These are phyloP conservation scores for Caenorhabditis latens DNA, from an alignment of 1,140 invertebrate species.

Conservation along the genomic window DNA sequence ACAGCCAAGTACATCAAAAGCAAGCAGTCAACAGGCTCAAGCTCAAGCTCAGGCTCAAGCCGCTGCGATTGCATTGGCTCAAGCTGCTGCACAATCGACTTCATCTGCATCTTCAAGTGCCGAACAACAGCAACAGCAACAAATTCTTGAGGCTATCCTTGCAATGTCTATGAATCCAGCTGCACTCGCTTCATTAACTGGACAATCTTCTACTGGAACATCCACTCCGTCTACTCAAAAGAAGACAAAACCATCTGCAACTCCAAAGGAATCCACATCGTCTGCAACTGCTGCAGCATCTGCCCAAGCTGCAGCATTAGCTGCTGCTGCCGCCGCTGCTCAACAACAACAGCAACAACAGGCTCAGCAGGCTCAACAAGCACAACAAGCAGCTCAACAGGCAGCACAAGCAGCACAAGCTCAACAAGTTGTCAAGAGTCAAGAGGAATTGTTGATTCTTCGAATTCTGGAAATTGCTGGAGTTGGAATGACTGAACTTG, in stretches of 20 bases:
- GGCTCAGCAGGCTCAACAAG: neutral
- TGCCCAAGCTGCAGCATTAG: neutral
- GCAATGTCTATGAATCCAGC: conserved; percentile 35
- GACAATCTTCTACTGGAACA: conserved; percentile 25
- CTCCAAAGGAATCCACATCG: conserved; percentile 9
- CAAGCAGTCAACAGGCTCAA: conserved; percentile 4
- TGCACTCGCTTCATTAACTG: conserved; percentile 4
- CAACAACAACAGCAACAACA: conserved; percentile 56
- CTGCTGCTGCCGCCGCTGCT: conserved; percentile 22
- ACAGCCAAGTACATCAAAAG: conserved; percentile 57
- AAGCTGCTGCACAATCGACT: neutral
- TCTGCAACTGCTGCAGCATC: conserved; percentile 17
- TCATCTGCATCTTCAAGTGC: conserved; percentile 30
- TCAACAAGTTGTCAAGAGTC: neutral
- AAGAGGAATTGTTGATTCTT: conserved; percentile 16
- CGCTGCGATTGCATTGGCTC: conserved; percentile 29
- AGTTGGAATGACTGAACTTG: conserved; percentile 17
- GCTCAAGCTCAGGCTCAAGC: conserved; percentile 32
- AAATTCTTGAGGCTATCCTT: conserved; percentile 53
- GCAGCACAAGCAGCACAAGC: neutral
- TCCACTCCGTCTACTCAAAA: conserved; percentile 9
- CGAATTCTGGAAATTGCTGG: conserved; percentile 17
- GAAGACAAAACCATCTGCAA: conserved; percentile 42
- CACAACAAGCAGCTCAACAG: neutral
- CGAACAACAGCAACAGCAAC: conserved; percentile 78